Base-by-base conservation (phyloP, 2,797 vertebrate species). In the Sebastes kiyomatsui region DNA sequence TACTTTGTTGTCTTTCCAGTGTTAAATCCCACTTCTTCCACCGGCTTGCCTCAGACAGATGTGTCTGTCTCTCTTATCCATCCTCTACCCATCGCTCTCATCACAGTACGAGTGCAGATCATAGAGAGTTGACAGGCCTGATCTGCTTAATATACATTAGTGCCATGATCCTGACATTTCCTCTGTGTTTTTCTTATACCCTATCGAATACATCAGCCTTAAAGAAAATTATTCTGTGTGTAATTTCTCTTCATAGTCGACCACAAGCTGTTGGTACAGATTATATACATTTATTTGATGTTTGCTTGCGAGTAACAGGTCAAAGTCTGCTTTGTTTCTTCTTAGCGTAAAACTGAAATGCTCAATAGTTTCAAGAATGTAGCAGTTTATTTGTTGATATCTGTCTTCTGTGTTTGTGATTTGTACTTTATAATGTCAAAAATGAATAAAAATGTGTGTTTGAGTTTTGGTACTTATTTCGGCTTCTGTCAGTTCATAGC, bases 381-480 rank as follows among this genome's bases (percentile, higher is more conserved):
- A 70, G 83, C 62, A 27, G 72, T 75, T 77, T 58, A 55, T 82
- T 67, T 81, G 72, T 85, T 20, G 28, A 60, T 68, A 67, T 70
- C 78, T 78, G 58, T 80, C 83, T 71, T 75, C 38, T 1, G 28
- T 75, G 55, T 69, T 84, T n/a, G 65, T 46, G 82, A 67, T 80
- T 79, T 89, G 66, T 82, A 59, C 83, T 87, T 91, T 84, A 70
- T 73, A 66, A 86, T 75, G 73, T 85, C 8, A 30, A 72, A 46
- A 71, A 62, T 35, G 2, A 92, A 93, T 92, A 66, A 92, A 92
- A 80, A 12, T 20, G 14, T 59, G 61, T 74, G 80, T 81, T 75
- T 52, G 49, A 66, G 52, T 67, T 55, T 32, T 12, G 66, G 28
- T 8, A 1, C 22, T 76, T 16, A 35, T 52, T 52, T 56, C 16